Conservation (phyloP, 2,888 invertebrate genomes). For the Drosophila atroscutellata region DNA sequence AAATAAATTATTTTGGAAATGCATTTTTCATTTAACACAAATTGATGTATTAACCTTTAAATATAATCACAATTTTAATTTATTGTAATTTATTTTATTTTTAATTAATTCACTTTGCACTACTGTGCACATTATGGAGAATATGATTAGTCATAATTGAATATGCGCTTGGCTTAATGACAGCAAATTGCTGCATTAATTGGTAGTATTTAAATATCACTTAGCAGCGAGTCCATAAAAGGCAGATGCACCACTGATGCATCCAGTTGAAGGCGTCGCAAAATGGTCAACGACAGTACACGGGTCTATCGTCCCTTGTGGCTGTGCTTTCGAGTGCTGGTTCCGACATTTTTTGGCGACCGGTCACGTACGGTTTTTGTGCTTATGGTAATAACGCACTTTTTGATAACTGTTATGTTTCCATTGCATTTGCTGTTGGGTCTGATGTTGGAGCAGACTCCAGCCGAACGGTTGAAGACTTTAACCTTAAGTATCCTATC, state of each 20-base stretch:
- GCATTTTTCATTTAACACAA: background rate
- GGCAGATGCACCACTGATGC: background rate
- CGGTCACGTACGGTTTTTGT: conserved; percentile 15
- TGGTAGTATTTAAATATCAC: conserved; percentile 61
- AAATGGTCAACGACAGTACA: conserved; percentile 48
- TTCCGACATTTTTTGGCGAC: conserved; percentile 49
- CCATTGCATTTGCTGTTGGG: conserved; percentile 65
- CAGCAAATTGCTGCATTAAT: conserved; percentile 47
- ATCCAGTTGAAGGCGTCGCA: conserved; percentile 17
- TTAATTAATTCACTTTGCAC: background rate
- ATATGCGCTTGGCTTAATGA: conserved; percentile 26
- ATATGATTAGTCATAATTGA: conserved; percentile 15
- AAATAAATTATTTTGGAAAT: background rate
- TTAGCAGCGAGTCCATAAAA: conserved; percentile 57
- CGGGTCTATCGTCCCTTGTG: conserved; percentile 57
- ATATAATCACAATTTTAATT: background rate
- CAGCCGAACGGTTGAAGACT: conserved; percentile 53
- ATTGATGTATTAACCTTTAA: background rate
- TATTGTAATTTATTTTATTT: background rate
- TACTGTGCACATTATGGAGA: background rate
- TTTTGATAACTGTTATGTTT: conserved; percentile 55
- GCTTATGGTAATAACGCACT: conserved; percentile 36
- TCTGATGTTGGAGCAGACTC: conserved; percentile 29
- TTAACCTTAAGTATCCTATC: conserved; percentile 45
- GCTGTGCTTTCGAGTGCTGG: conserved; percentile 48